Evolutionary conservation across 92 coral and sea anemone genomes (phyloP).

Genomic region (Heteractis magnifica): DNA sequence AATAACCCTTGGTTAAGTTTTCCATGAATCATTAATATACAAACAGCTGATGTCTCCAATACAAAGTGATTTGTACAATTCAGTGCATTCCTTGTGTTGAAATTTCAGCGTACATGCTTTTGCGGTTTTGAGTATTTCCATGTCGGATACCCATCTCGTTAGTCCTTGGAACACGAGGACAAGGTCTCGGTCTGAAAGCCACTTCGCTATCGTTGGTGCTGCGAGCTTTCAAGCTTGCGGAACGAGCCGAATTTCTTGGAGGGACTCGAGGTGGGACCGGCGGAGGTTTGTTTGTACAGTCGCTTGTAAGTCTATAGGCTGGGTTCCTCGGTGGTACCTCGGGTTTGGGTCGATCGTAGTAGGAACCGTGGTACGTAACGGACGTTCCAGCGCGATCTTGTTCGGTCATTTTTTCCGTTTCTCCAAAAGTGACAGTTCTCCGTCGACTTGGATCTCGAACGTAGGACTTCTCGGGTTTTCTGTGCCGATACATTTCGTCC

Average conservation of each 20-base stretch:
- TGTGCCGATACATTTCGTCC: constrained; percentile 34
- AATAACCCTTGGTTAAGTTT: not conserved
- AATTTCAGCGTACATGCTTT: constrained; percentile 22
- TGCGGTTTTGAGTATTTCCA: constrained; percentile 18
- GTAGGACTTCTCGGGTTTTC: constrained; percentile 45
- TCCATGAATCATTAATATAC: constrained; percentile 6
- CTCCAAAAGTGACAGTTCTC: constrained; percentile 86
- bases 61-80: constrained; percentile 1
- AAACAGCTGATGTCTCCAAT: constrained; percentile 8
- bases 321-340: not conserved
- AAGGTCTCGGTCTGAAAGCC: not conserved
- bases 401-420: constrained; percentile 39
- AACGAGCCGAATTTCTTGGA: constrained; percentile 16
- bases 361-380: constrained; percentile 19
- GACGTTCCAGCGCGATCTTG: constrained; percentile 7
- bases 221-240: constrained; percentile 15
- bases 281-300: not conserved
- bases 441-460: constrained; percentile 59
- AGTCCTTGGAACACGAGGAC: constrained; percentile 20
- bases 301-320: not conserved
- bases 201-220: constrained; percentile 1
- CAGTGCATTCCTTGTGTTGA: constrained; percentile 17
- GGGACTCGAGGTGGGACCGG: constrained; percentile 14
- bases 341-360: not conserved
- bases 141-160: not conserved